Evolutionary conservation across 2,888 invertebrate species (phyloP).

Genomic region (Cyrtodaria siliqua): DNA sequence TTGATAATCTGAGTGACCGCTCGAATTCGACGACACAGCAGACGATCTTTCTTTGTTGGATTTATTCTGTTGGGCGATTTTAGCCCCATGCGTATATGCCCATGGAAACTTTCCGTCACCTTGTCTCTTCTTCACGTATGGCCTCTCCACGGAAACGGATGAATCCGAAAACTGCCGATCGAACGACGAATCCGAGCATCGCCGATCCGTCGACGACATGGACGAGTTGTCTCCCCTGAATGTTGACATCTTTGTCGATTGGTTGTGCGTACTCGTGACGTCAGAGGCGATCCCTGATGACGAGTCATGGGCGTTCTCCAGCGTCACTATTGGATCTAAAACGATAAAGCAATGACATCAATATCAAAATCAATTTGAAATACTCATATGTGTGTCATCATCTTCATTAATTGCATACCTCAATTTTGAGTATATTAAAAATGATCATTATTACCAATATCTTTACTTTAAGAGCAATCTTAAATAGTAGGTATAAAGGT

Average conservation of each 20-base stretch:
- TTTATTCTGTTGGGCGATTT: slow-evolving; percentile 57
- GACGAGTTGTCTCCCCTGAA: slow-evolving; percentile 74
- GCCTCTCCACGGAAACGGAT: slow-evolving; percentile 55
- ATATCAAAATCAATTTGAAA: no score
- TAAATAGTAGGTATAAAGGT: no score
- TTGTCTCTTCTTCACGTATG: slow-evolving; percentile 64
- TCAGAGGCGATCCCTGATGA: slow-evolving; percentile 85
- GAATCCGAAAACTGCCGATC: slow-evolving; percentile 67
- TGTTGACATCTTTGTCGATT: slow-evolving; percentile 69
- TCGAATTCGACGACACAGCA: slow-evolving; percentile 30
- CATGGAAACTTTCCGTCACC: slow-evolving; percentile 66
- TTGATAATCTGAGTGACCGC: slow-evolving; percentile 34
- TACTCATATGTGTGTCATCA: no score
- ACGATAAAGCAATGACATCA: no score
- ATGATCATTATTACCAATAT: no score
- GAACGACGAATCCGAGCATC: slow-evolving; percentile 70
- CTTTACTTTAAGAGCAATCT: no score
- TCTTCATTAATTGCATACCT: no score
- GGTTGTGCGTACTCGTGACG: slow-evolving; percentile 70
- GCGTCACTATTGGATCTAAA: slow-evolving; percentile 66
- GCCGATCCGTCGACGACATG: slow-evolving; percentile 59
- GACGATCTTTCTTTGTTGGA: slow-evolving; percentile 33
- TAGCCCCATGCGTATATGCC: slow-evolving; percentile 63
- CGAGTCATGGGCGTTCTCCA: slow-evolving; percentile 81
- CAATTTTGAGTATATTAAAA: no score